Conservation (phyloP, 2,113 vertebrate genomes). For the Odontesthes bonariensis region DNA sequence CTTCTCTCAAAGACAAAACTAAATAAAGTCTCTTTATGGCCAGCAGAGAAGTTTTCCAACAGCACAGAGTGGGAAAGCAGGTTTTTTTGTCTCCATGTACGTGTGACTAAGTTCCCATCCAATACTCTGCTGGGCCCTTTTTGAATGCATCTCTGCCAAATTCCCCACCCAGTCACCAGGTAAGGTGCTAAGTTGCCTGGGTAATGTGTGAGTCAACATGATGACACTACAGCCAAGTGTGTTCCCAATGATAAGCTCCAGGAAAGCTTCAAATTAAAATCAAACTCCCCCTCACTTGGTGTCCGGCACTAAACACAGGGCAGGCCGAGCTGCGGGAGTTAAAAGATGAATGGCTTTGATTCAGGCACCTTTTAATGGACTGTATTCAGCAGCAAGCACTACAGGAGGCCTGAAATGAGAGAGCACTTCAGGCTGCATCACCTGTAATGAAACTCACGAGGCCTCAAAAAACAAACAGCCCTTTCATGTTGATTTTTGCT, state of each 20-base stretch:
- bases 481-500: slow-evolving; percentile 65
- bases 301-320: slow-evolving; percentile 9
- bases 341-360: slow-evolving; percentile 49
- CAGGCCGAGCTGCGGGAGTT: slow-evolving; percentile 27
- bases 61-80: slow-evolving; percentile 4
- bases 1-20: slow-evolving; percentile 36
- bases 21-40: slow-evolving; percentile 48
- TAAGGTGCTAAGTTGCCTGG: slow-evolving; percentile 38
- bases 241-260: slow-evolving; percentile 38
- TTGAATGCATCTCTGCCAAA: slow-evolving; percentile 42
- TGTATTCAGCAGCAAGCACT: slow-evolving; percentile 32
- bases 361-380: slow-evolving; percentile 28
- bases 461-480: slow-evolving; percentile 67
- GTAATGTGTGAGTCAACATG: slow-evolving; percentile 47
- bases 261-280: slow-evolving; percentile 47
- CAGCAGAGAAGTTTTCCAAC: slow-evolving; percentile 48
- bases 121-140: slow-evolving; percentile 8
- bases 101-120: background rate
- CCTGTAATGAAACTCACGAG: slow-evolving; percentile 64
- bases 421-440: slow-evolving; percentile 46
- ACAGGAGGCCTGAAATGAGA: slow-evolving; percentile 58
- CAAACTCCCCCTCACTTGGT: slow-evolving; percentile 6
- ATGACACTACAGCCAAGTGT: slow-evolving; percentile 20
- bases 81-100: slow-evolving; percentile 18
- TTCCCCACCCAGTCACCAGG: slow-evolving; percentile 64